Evolutionary conservation across 2,113 vertebrate species (phyloP).

Genomic region (Caranx ignobilis): DNA sequence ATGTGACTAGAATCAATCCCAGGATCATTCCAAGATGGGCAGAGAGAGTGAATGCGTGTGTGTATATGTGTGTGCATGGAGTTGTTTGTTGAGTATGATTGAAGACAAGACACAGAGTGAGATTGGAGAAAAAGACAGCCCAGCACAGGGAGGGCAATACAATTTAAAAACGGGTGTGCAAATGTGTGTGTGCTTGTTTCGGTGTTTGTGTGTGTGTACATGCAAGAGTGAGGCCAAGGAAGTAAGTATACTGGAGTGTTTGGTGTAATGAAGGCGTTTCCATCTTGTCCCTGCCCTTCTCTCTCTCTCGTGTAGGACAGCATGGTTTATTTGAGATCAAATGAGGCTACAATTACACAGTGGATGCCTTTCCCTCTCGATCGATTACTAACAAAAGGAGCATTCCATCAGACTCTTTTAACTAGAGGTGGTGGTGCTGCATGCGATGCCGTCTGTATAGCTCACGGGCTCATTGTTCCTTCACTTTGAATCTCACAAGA

Average conservation of each 20-base stretch:
- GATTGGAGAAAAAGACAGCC: slow-evolving; percentile 53
- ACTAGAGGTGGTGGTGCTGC: slow-evolving; percentile 32
- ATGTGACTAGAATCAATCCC: slow-evolving; percentile 80
- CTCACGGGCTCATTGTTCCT: slow-evolving; percentile 15
- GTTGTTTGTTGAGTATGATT: slow-evolving; percentile 68
- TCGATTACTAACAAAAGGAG: slow-evolving; percentile 75
- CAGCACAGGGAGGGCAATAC: slow-evolving; percentile 40
- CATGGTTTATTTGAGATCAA: slow-evolving; percentile 76
- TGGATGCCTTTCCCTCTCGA: slow-evolving; percentile 66
- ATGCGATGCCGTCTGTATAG: slow-evolving; percentile 19
- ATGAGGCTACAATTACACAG: slow-evolving; percentile 75
- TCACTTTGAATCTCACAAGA: slow-evolving; percentile 25
- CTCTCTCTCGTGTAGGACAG: slow-evolving; percentile 45
- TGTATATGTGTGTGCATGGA: slow-evolving; percentile 29
- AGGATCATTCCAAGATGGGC: slow-evolving; percentile 66
- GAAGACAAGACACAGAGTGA: slow-evolving; percentile 65
- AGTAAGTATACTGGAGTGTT: slow-evolving; percentile 33
- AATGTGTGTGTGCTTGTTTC: slow-evolving; percentile 22
- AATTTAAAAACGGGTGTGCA: slow-evolving; percentile 51
- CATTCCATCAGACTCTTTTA: slow-evolving; percentile 68
- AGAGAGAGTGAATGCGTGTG: slow-evolving; percentile 28
- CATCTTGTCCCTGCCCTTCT: slow-evolving; percentile 47
- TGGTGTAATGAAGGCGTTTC: slow-evolving; percentile 66
- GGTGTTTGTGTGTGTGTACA: slow-evolving; percentile 2
- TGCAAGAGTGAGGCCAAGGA: slow-evolving; percentile 14